Evolutionary conservation across 2,113 vertebrate genomes (phyloP).

Genomic region (Jacana jacana): DNA sequence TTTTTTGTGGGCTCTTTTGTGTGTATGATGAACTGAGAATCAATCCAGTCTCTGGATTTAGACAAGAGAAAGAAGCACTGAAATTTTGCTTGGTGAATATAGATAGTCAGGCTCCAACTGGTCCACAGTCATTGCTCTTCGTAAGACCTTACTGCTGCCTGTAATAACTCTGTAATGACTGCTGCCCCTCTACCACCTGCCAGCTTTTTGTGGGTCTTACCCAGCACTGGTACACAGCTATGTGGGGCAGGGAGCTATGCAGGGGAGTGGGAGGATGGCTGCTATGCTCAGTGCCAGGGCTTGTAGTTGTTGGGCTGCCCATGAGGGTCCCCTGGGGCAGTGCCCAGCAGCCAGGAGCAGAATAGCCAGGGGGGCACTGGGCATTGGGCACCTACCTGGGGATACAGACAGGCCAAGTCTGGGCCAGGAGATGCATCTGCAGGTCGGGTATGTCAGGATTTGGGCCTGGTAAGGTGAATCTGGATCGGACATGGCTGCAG

Average conservation of each 20-base stretch:
- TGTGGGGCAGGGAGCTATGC: too few species aligned
- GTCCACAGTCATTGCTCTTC: background rate
- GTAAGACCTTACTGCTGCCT: background rate
- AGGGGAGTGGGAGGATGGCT: background rate
- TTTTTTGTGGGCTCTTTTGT: background rate
- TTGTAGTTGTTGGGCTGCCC: background rate
- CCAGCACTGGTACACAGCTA: fast-evolving
- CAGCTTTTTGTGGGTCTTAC: background rate
- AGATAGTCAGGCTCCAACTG: background rate
- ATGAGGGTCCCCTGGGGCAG: too few species aligned
- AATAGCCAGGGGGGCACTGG: background rate
- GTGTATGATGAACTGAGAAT: background rate
- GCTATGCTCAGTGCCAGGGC: too few species aligned
- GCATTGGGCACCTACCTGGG: background rate
- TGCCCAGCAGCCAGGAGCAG: too few species aligned
- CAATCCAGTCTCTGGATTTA: background rate
- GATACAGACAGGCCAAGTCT: background rate
- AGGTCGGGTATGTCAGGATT: background rate
- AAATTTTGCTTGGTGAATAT: background rate
- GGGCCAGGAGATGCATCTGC: too few species aligned
- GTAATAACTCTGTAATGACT: background rate
- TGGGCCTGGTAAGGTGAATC: too few species aligned
- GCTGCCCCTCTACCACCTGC: background rate
- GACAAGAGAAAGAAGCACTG: background rate
- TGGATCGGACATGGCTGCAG: background rate